Conservation (phyloP, 1,140 invertebrate genomes). For the Cephus cinctus region DNA sequence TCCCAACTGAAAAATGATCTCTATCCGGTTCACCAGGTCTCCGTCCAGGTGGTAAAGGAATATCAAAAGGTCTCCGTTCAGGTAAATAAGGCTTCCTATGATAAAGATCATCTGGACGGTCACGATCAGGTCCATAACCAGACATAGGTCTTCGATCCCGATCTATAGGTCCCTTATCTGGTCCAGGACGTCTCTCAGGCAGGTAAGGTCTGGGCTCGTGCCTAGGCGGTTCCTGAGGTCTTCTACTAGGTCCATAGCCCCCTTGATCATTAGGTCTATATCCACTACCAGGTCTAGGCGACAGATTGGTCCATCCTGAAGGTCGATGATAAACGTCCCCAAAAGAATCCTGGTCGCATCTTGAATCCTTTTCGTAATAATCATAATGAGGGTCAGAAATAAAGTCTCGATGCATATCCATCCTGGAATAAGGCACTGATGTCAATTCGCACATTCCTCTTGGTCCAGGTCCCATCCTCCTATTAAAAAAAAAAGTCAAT, state of each 20-base stretch:
- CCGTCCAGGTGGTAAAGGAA: neutral
- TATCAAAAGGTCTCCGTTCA: neutral
- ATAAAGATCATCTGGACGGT: neutral
- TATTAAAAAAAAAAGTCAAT: too few species aligned
- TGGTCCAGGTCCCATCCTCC: slow-evolving; percentile 58
- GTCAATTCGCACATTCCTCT: slow-evolving; percentile 71
- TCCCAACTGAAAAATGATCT: neutral
- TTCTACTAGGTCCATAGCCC: neutral
- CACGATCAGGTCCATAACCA: neutral
- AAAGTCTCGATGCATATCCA: slow-evolving; percentile 64
- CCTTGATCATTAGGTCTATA: neutral
- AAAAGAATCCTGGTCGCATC: slow-evolving; percentile 17
- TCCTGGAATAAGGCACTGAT: slow-evolving; percentile 64
- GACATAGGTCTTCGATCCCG: slow-evolving; percentile 7
- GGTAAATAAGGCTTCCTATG: neutral
- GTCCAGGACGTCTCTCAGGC: slow-evolving; percentile 5
- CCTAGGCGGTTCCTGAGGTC: slow-evolving; percentile 1
- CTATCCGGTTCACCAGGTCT: neutral
- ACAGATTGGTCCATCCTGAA: neutral
- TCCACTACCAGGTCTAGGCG: neutral
- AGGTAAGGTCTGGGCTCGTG: slow-evolving; percentile 3
- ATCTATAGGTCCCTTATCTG: slow-evolving; percentile 13
- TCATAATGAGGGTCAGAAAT: slow-evolving; percentile 70
- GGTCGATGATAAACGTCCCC: neutral
- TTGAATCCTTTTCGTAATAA: slow-evolving; percentile 73